Evolutionary conservation across 2,888 invertebrate species (phyloP).

Genomic region (Nemoura dubitans): DNA sequence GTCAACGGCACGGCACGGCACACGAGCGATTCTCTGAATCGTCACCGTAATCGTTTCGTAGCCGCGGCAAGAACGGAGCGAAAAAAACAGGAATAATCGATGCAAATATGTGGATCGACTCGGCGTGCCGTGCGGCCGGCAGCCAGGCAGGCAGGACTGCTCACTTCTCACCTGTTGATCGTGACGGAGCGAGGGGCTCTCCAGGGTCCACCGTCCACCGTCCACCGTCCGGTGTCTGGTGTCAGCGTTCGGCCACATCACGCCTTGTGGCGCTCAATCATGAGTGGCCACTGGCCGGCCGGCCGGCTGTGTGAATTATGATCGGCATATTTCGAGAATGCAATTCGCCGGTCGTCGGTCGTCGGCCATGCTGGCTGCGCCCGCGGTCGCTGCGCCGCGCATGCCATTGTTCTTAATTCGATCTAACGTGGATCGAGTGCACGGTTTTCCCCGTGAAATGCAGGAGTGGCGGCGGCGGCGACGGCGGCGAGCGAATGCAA

Average conservation of each 20-base stretch:
- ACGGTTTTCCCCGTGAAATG: neutral
- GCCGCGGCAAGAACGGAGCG: neutral
- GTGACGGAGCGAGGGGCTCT: neutral
- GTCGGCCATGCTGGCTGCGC: neutral
- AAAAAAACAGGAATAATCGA: neutral
- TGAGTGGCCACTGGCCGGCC: neutral
- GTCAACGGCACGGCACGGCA: neutral
- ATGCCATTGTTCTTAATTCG: neutral
- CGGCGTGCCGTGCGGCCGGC: neutral
- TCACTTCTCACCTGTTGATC: neutral
- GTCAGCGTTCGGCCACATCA: neutral
- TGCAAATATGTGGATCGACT: neutral
- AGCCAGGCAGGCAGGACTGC: too few relatives aligned
- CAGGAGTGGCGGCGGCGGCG: neutral
- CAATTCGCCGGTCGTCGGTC: neutral
- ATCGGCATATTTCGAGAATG: neutral
- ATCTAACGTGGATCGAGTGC: neutral
- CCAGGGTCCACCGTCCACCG: too few relatives aligned
- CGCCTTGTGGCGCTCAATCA: neutral
- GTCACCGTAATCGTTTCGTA: neutral
- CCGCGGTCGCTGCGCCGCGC: neutral
- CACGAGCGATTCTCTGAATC: constrained; percentile 3
- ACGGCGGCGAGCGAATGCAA: neutral
- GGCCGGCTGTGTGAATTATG: constrained; percentile 7
- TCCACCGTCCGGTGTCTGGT: too few relatives aligned